A percentile compares a stretch with the other conserved stretches of the same genome.
phyloP scores from a whole-genome alignment of 2,888 invertebrate species.

The Germaria angustata region DNA sequence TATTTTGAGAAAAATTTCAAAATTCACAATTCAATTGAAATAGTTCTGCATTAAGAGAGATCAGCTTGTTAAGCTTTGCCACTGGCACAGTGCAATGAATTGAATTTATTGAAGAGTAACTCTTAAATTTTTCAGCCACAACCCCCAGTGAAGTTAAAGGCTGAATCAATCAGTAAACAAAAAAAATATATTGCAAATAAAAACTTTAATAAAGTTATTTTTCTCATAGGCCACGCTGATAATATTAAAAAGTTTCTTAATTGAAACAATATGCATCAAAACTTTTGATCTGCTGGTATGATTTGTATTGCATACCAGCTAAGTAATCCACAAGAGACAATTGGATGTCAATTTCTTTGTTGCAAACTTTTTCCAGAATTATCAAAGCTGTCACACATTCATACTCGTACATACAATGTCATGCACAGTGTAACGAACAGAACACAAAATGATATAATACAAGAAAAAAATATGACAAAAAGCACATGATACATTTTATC shows the following conservation, averaged over 20 bases:
- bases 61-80: too few species aligned
- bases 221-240: neutral
- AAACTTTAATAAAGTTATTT: neutral
- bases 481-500: conserved; percentile 37
- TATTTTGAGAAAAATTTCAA: too few species aligned
- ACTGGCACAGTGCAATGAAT: too few species aligned
- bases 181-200: too few species aligned
- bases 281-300: neutral
- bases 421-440: neutral
- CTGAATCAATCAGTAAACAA: too few species aligned
- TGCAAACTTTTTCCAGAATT: neutral
- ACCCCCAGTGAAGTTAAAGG: neutral
- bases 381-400: neutral
- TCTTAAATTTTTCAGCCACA: too few species aligned
- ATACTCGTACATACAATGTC: neutral
- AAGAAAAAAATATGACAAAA: neutral
- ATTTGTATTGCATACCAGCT: neutral
- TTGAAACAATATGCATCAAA: neutral
- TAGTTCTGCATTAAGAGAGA: too few species aligned
- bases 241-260: neutral
- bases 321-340: neutral
- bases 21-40: too few species aligned
- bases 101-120: too few species aligned
- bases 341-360: neutral
- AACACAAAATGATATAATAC: too few species aligned